phyloP scores from a whole-genome alignment of 2,113 vertebrate genomes.

The Cyprinodon tularosa region DNA sequence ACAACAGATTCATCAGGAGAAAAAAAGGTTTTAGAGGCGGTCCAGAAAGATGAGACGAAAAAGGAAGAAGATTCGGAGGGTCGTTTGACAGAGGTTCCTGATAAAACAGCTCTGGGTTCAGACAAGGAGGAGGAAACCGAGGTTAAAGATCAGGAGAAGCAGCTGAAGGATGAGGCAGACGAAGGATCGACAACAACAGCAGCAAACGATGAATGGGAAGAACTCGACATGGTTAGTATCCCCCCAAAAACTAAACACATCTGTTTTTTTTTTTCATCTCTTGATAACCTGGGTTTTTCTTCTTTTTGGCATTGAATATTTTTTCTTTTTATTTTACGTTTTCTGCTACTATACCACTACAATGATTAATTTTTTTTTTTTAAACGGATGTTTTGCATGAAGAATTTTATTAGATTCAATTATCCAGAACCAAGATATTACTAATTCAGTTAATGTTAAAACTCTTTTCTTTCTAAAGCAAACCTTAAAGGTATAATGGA shows the following conservation, averaged over 20 bases:
- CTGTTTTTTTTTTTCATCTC: neutral
- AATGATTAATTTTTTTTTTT: neutral
- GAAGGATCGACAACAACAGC: constrained; percentile 28
- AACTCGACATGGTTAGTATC: constrained; percentile 82
- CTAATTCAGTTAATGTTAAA: neutral
- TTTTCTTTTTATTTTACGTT: neutral
- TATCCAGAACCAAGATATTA: neutral
- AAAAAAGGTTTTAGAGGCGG: constrained; percentile 8
- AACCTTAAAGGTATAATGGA: too few relatives aligned
- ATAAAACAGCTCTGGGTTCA: neutral
- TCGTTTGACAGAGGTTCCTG: neutral
- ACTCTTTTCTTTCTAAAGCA: neutral
- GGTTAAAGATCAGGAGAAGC: constrained; percentile 8
- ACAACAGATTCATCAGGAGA: constrained; percentile 14
- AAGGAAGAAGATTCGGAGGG: neutral
- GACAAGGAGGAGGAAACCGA: constrained; percentile 43
- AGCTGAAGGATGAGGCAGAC: constrained; percentile 30
- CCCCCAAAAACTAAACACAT: neutral
- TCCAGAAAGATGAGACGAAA: neutral
- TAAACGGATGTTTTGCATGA: neutral
- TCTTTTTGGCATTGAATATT: neutral
- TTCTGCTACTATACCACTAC: neutral
- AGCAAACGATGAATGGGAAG: constrained; percentile 83
- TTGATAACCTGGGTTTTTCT: too few relatives aligned
- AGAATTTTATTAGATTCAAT: neutral